Evolutionary conservation across 2,888 invertebrate genomes (phyloP).

Genomic region (Polyommatus icarus): DNA sequence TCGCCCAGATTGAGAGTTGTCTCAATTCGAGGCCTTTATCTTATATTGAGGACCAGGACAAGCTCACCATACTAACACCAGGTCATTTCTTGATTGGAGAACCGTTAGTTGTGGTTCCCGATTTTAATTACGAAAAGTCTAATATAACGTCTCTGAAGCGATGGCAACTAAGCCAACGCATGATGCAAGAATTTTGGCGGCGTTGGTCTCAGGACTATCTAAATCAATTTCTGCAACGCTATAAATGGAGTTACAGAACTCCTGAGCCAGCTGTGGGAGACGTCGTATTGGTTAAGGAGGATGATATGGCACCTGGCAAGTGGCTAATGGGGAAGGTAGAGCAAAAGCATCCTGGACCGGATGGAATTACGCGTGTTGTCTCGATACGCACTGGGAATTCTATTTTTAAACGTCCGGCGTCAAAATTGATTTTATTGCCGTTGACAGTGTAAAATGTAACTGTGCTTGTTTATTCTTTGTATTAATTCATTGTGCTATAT

Average conservation of each 20-base stretch:
- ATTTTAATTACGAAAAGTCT: constrained; percentile 22
- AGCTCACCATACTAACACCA: constrained; percentile 36
- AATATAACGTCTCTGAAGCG: constrained; percentile 21
- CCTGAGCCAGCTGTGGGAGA: not conserved
- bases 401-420: not conserved
- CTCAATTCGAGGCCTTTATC: constrained; percentile 39
- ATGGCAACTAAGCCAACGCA: constrained; percentile 23
- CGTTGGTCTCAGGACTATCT: constrained; percentile 23
- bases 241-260: not conserved
- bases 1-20: constrained; percentile 41
- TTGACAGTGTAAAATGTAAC: not conserved
- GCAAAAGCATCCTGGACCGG: not conserved
- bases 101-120: constrained; percentile 37
- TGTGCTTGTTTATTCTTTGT: not conserved
- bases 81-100: constrained; percentile 41
- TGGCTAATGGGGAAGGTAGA: not conserved
- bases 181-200: constrained; percentile 23
- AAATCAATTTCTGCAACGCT: not conserved
- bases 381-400: not conserved
- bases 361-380: not conserved
- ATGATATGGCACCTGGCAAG: not conserved
- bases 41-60: not conserved
- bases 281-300: not conserved
- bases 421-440: not conserved
- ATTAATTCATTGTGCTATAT: not conserved